A percentile compares a stretch with the other conserved stretches of the same genome.
These are phyloP conservation scores for Ariolimax columbianus DNA, from an alignment of 2,888 invertebrate species.

Conservation along the genomic window DNA sequence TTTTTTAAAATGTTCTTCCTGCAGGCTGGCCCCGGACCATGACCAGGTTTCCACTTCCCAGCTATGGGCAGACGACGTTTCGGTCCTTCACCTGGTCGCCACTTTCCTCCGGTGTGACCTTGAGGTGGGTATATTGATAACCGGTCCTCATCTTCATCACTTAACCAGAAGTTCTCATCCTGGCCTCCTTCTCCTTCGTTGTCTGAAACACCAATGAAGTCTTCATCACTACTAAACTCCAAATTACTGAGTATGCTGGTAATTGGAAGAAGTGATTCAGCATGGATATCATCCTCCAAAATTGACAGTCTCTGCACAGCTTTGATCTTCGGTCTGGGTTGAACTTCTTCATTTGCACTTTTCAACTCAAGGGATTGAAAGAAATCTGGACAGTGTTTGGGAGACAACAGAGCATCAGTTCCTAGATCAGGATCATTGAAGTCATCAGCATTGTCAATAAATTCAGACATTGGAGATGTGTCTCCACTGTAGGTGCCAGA, in stretches of 20 bases:
- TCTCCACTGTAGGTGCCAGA: constrained; percentile 26
- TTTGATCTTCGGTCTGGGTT: constrained; percentile 41
- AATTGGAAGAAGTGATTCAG: constrained; percentile 64
- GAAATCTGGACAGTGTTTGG: constrained; percentile 82
- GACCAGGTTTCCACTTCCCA: constrained; percentile 58
- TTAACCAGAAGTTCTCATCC: constrained; percentile 58
- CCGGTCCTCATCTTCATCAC: constrained; percentile 61
- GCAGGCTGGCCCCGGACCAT: constrained; percentile 43
- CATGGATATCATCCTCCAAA: constrained; percentile 50
- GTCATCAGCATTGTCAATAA: constrained; percentile 53
- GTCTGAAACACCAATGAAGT: constrained; percentile 65
- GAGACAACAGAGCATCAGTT: constrained; percentile 51
- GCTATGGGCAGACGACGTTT: constrained; percentile 52
- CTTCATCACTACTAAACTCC: constrained; percentile 75
- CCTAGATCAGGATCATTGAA: constrained; percentile 61
- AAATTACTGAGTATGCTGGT: constrained; percentile 74
- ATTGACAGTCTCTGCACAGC: constrained; percentile 49
- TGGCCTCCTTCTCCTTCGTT: constrained; percentile 61
- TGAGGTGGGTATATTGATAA: constrained; percentile 64
- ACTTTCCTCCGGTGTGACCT: constrained; percentile 83
- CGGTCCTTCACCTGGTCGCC: constrained; percentile 81
- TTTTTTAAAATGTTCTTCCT: constrained; percentile 38
- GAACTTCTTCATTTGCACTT: constrained; percentile 64
- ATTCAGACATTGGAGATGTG: constrained; percentile 55
- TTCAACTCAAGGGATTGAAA: constrained; percentile 86